A percentile compares a stretch with the other conserved stretches of the same genome.
Conservation (phyloP, 2,113 vertebrate genomes). For the Nothobranchius furzeri region DNA sequence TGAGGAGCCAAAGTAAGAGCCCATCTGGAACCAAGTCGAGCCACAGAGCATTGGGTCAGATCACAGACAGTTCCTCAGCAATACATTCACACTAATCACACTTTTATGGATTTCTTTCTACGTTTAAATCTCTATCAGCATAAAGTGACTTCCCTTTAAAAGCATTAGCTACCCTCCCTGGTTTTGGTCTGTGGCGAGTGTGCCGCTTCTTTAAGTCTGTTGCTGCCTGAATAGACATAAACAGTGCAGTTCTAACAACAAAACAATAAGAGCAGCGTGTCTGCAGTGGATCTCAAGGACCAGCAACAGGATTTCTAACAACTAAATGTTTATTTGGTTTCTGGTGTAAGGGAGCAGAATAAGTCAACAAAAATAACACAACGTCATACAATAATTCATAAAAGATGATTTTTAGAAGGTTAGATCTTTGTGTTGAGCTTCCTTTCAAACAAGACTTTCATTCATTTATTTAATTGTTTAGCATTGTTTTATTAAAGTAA, state of each 20-base stretch:
- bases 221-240: constrained; percentile 50
- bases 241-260: constrained; percentile 47
- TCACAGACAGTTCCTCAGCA: constrained; percentile 59
- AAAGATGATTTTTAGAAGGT: neutral
- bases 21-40: constrained; percentile 97
- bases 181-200: constrained; percentile 26
- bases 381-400: neutral
- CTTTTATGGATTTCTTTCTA: constrained; percentile 7
- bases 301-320: constrained; percentile 8
- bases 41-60: constrained; percentile 87
- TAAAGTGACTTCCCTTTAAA: constrained; percentile 19
- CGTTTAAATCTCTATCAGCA: constrained; percentile 1
- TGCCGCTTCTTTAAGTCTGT: constrained; percentile 18
- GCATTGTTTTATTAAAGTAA: too few relatives aligned
- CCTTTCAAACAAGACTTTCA: too few relatives aligned
- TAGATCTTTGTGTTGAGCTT: too few relatives aligned
- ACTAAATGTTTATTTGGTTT: constrained; percentile 6
- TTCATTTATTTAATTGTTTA: too few relatives aligned
- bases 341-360: neutral
- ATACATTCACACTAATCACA: constrained; percentile 19
- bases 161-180: constrained; percentile 28
- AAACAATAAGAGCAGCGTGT: constrained; percentile 34
- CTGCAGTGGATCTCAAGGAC: constrained; percentile 18
- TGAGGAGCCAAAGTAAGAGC: constrained; percentile 99
- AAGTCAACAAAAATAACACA: constrained; percentile 1